Percentiles rank a stretch among this genome's conserved stretches.
Conservation (phyloP, 2,113 vertebrate species). For the Pseudolaguvia tuberculata region DNA sequence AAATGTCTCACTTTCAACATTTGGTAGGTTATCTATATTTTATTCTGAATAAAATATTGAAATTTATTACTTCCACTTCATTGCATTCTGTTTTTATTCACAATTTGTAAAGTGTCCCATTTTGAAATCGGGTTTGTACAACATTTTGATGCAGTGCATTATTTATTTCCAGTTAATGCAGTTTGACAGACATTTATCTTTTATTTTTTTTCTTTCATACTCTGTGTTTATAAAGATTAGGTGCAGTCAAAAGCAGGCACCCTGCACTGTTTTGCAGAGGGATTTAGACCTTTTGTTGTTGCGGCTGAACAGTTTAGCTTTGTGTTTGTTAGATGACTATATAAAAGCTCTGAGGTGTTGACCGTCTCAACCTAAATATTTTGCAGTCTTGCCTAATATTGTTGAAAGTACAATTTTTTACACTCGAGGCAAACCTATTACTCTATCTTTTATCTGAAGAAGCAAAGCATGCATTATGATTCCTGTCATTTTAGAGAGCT, state of each 20-base stretch:
- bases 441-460: not conserved
- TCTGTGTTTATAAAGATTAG: slow-evolving; percentile 21
- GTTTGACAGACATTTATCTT: too few species aligned
- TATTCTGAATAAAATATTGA: too few species aligned
- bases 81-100: too few species aligned
- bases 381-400: not conserved
- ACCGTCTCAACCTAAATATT: not conserved
- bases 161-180: too few species aligned
- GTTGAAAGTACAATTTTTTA: not conserved
- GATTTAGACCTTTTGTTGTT: slow-evolving; percentile 12
- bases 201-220: too few species aligned
- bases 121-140: too few species aligned
- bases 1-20: too few species aligned
- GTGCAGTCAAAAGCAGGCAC: slow-evolving; percentile 4
- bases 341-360: not conserved
- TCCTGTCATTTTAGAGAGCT: not conserved
- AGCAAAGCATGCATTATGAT: not conserved
- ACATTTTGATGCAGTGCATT: too few species aligned
- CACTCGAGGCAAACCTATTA: not conserved
- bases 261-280: slow-evolving; percentile 8
- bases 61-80: too few species aligned
- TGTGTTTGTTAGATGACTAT: not conserved
- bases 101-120: too few species aligned
- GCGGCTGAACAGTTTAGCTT: slow-evolving; percentile 30
- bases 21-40: too few species aligned